Evolutionary conservation across 2,888 invertebrate genomes (phyloP).

Genomic region (Zootermopsis nevadensis): DNA sequence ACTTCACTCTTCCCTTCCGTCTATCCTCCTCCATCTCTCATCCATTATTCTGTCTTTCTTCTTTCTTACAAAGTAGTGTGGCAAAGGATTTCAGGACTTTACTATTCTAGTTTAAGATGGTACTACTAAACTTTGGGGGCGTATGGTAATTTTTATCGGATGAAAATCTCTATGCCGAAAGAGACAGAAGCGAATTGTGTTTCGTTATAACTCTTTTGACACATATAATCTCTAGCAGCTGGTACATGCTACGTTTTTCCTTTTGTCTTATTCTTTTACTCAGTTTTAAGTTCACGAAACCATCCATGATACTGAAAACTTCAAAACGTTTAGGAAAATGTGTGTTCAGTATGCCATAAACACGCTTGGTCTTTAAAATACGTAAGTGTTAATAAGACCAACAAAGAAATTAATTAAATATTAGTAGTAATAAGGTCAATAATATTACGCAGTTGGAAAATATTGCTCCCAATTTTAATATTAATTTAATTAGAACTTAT

Average conservation of each 20-base stretch:
- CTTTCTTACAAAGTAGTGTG: neutral
- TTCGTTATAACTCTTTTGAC: neutral
- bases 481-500: no score
- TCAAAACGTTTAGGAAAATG: no score
- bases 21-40: neutral
- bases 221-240: slow-evolving; percentile 22
- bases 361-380: no score
- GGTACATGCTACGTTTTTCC: neutral
- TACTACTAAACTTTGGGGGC: neutral
- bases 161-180: neutral
- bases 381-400: no score
- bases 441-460: no score
- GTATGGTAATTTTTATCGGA: slow-evolving; percentile 3
- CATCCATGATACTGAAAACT: neutral
- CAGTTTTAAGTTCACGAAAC: neutral
- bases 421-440: no score
- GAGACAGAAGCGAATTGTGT: neutral
- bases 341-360: no score
- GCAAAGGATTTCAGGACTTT: neutral
- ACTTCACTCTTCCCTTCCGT: neutral
- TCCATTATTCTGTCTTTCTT: slow-evolving; percentile 16
- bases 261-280: neutral
- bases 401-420: no score
- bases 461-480: no score
- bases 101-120: slow-evolving; percentile 8